These are phyloP conservation scores for Ptilodon capucinus DNA, from an alignment of 2,888 invertebrate genomes.

Conservation along the genomic window DNA sequence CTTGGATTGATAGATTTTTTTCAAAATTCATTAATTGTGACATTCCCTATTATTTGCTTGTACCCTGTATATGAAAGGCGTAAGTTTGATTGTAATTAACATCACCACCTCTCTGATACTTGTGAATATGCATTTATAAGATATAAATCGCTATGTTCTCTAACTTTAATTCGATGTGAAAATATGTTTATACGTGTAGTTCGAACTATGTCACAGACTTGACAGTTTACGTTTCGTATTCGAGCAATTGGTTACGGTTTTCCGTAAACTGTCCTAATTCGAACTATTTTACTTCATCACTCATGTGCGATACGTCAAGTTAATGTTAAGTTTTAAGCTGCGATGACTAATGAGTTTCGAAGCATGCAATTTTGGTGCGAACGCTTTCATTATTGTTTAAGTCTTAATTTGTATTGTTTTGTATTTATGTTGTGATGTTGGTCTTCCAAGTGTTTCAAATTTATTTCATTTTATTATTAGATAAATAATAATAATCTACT, in stretches of 20 bases:
- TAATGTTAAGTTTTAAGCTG: background rate
- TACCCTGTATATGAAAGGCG: too few species aligned
- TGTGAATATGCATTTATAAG: background rate
- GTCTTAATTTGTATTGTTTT: constrained; percentile 65
- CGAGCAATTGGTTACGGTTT: too few species aligned
- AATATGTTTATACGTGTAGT: background rate
- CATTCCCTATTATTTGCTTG: too few species aligned
- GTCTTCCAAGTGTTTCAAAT: constrained; percentile 75
- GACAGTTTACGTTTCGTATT: too few species aligned
- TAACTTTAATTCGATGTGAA: background rate
- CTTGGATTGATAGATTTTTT: too few species aligned
- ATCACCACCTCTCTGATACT: too few species aligned
- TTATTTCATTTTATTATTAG: constrained; percentile 63
- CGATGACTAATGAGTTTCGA: background rate
- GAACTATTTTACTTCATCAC: background rate
- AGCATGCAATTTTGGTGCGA: constrained; percentile 54
- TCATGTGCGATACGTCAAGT: background rate
- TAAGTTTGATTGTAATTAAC: too few species aligned
- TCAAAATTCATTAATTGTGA: too few species aligned
- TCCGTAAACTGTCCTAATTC: too few species aligned
- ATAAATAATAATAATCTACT: constrained; percentile 52
- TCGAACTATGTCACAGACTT: background rate
- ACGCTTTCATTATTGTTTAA: constrained; percentile 52
- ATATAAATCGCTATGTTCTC: background rate
- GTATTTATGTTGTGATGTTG: constrained; percentile 81